Evolutionary conservation across 1,140 invertebrate species (phyloP).

Genomic region (Eriocheir sinensis): DNA sequence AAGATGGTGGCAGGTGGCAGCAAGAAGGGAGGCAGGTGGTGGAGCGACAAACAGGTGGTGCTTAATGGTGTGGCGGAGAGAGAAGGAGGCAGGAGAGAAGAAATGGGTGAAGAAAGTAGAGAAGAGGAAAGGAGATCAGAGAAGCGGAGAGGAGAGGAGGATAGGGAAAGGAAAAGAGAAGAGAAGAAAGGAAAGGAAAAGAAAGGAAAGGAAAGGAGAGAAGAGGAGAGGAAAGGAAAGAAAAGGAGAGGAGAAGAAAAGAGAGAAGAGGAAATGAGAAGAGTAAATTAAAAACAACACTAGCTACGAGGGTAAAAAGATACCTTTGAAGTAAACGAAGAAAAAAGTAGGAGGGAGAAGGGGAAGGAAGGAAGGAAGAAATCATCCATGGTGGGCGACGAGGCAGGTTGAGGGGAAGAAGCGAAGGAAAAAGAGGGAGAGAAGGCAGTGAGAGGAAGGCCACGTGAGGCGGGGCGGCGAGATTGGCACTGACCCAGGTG

Average conservation of each 20-base stretch:
- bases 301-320: neutral
- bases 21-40: neutral
- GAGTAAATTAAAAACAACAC: too few species aligned
- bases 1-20: neutral
- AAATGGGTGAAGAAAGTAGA: neutral
- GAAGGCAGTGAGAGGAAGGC: neutral
- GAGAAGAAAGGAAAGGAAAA: neutral
- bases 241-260: too few species aligned
- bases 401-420: neutral
- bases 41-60: neutral
- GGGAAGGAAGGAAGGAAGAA: neutral
- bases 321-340: neutral
- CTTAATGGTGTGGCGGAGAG: neutral
- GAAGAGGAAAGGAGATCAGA: neutral
- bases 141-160: neutral
- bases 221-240: too few species aligned
- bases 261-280: too few species aligned
- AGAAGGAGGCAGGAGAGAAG: neutral
- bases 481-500: neutral
- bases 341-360: neutral
- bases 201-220: neutral
- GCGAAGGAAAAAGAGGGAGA: neutral
- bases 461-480: neutral
- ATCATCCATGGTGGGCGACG: neutral
- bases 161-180: neutral